Percentiles rank a stretch among this genome's conserved stretches.
These are phyloP conservation scores for Sphaeridia pumilis DNA, from an alignment of 2,888 invertebrate genomes.

Conservation along the genomic window DNA sequence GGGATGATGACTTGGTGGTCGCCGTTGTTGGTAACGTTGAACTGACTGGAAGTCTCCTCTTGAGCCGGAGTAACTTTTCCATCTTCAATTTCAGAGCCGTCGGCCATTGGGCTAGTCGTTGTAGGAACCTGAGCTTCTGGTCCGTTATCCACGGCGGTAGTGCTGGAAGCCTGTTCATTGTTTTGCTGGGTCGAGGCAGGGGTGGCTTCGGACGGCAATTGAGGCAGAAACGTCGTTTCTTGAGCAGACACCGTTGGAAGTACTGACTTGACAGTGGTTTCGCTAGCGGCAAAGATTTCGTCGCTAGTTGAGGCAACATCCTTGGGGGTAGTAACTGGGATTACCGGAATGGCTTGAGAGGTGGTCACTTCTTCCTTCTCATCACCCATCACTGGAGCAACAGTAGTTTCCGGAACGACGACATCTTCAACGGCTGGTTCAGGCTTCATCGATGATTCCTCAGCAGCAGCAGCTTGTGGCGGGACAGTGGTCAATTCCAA, in stretches of 20 bases:
- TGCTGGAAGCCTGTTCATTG: not conserved
- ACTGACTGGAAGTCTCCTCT: not conserved
- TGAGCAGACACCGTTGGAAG: no score
- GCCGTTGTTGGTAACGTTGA: slow-evolving; percentile 11
- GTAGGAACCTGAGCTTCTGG: not conserved
- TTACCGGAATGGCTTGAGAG: slow-evolving; percentile 16
- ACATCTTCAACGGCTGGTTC: not conserved
- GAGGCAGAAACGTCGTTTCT: no score
- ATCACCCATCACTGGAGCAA: not conserved
- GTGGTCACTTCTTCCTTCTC: slow-evolving; percentile 26
- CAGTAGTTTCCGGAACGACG: not conserved
- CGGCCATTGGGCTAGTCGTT: not conserved
- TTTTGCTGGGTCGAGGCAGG: slow-evolving; percentile 1
- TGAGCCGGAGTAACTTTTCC: not conserved
- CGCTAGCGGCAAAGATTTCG: no score
- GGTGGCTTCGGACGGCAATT: slow-evolving; percentile 3
- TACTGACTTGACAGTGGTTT: no score
- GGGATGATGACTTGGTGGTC: slow-evolving; percentile 21
- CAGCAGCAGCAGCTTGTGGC: not conserved
- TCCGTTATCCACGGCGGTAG: slow-evolving; percentile 11
- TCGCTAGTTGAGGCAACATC: not conserved
- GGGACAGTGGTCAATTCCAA: not conserved
- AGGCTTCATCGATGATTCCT: not conserved
- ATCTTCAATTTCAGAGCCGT: not conserved
- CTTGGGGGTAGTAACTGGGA: not conserved